Percentiles rank a stretch among this genome's conserved stretches.
phyloP scores from a whole-genome alignment of 2,113 vertebrate species.

The Forbesichthys papilliferus region DNA sequence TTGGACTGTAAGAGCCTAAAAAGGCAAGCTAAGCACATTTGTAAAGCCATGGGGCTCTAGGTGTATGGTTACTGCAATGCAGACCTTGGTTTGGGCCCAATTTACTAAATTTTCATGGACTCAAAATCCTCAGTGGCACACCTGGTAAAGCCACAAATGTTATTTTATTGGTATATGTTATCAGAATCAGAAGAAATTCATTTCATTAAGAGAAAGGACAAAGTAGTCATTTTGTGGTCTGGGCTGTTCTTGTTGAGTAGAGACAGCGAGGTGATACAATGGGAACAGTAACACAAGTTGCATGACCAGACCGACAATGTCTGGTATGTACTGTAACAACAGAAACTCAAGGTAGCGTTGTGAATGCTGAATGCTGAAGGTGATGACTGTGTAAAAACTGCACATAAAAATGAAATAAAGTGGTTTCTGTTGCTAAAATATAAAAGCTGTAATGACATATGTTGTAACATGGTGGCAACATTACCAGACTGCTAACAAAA shows the following conservation, averaged over 20 bases:
- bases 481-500: background rate
- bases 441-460: background rate
- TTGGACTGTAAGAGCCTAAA: background rate
- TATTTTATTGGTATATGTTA: background rate
- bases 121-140: no score
- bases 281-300: background rate
- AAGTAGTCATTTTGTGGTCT: background rate
- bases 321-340: no score
- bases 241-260: background rate
- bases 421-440: no score
- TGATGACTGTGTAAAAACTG: no score
- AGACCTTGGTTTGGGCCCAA: no score
- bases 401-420: no score
- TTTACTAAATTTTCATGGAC: no score
- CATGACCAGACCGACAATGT: background rate
- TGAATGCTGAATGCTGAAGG: no score
- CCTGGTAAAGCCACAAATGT: constrained; percentile 5
- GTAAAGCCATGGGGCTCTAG: no score
- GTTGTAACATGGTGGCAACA: background rate
- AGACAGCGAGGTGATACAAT: background rate
- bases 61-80: no score
- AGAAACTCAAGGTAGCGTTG: no score
- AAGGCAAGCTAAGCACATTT: no score
- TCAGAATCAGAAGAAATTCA: background rate
- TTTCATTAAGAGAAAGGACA: background rate